Conservation (phyloP, 1,140 invertebrate genomes). For the Hycleus cichorii region DNA sequence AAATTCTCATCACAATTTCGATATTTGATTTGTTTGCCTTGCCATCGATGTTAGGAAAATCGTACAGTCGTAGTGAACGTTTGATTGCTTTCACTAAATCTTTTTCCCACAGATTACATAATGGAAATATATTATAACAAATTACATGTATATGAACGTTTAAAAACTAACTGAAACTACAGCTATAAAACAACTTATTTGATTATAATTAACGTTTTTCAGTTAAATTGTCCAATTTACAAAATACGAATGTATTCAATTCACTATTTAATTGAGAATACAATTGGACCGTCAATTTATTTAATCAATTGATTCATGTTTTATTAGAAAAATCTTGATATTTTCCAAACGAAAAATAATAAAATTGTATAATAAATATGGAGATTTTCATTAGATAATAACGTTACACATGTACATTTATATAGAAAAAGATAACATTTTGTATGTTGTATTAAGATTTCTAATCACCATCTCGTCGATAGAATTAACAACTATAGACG, state of each 20-base stretch:
- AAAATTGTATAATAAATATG: conserved; percentile 1
- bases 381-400: neutral
- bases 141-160: neutral
- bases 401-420: too few relatives aligned
- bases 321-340: conserved; percentile 13
- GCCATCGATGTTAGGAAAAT: too few relatives aligned
- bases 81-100: too few relatives aligned
- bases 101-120: too few relatives aligned
- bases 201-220: conserved; percentile 14
- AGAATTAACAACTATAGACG: too few relatives aligned
- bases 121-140: too few relatives aligned
- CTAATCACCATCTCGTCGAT: too few relatives aligned
- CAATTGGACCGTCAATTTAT: conserved; percentile 18
- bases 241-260: neutral
- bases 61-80: too few relatives aligned
- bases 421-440: too few relatives aligned
- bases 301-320: conserved; percentile 16
- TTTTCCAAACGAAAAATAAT: conserved; percentile 8
- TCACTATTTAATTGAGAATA: conserved; percentile 13
- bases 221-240: conserved; percentile 8
- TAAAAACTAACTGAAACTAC: conserved; percentile 1
- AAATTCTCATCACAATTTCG: too few relatives aligned
- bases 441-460: too few relatives aligned
- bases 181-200: neutral
- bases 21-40: too few relatives aligned